Evolutionary conservation across 1,140 invertebrate genomes (phyloP).

Genomic region (Lepidurus couesii): DNA sequence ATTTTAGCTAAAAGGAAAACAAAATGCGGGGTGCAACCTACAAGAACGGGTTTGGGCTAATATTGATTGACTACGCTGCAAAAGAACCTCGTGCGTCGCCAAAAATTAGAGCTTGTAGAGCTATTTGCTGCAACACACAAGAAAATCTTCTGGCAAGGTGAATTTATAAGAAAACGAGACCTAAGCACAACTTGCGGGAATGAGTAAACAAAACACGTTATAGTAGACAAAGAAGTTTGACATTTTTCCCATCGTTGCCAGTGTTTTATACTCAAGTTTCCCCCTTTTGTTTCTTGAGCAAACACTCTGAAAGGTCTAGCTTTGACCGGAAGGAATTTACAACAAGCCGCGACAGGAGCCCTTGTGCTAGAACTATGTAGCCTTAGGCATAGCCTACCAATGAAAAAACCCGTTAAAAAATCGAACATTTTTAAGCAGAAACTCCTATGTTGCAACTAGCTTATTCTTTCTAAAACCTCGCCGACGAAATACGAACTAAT

Average conservation of each 20-base stretch:
- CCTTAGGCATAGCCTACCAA: not conserved
- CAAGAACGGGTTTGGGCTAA: not conserved
- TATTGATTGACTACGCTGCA: not conserved
- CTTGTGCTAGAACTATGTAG: not conserved
- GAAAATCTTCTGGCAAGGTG: not conserved
- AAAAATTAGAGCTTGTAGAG: not conserved
- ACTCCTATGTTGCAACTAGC: not conserved
- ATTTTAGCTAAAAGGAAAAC: not conserved
- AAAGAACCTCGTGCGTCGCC: not conserved
- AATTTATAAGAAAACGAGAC: too few relatives aligned
- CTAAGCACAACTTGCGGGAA: too few relatives aligned
- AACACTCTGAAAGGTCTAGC: not conserved
- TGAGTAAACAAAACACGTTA: not conserved
- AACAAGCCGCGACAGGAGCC: not conserved
- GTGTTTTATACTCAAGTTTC: not conserved
- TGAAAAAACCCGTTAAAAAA: not conserved
- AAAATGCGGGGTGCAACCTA: not conserved
- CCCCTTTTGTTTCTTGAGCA: not conserved
- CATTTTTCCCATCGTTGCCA: not conserved
- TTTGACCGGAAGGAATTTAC: constrained; percentile 19
- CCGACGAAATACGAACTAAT: too few relatives aligned
- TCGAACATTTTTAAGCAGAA: not conserved
- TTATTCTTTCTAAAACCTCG: too few relatives aligned
- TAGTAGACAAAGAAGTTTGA: not conserved
- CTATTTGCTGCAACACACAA: not conserved